Percentiles rank a stretch among this genome's conserved stretches.
These are phyloP conservation scores for Buphagus erythrorhynchus DNA, from an alignment of 2,797 vertebrate species.

Conservation along the genomic window DNA sequence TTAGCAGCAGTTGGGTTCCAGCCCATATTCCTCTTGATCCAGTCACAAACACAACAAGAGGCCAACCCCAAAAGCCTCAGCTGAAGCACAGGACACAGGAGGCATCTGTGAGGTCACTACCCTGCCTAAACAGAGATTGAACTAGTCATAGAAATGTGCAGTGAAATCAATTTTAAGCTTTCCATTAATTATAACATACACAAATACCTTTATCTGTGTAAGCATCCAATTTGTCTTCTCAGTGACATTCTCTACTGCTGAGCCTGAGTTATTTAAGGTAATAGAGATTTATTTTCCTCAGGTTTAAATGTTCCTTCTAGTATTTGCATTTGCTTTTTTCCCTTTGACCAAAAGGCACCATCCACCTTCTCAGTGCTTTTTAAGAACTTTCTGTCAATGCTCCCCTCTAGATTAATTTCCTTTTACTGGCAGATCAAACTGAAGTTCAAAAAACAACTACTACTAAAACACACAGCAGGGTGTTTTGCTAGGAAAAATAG, in stretches of 20 bases:
- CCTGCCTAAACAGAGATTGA: background rate
- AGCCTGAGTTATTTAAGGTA: background rate
- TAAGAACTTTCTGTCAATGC: background rate
- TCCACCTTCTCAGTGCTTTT: background rate
- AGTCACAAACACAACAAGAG: rapidly evolving
- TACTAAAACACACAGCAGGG: background rate
- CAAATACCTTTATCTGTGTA: background rate
- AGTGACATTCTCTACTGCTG: background rate
- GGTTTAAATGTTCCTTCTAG: background rate
- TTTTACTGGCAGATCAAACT: background rate
- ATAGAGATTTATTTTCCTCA: background rate
- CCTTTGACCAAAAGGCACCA: background rate
- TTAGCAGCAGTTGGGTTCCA: background rate
- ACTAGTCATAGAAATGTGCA: background rate
- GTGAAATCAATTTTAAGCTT: background rate
- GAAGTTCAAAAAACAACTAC: background rate
- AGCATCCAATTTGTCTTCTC: background rate
- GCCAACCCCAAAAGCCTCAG: background rate
- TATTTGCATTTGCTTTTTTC: background rate
- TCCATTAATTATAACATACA: background rate
- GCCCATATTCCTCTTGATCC: background rate
- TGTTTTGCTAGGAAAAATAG: background rate
- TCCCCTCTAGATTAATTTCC: background rate
- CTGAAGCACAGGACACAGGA: background rate
- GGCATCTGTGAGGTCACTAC: background rate